phyloP scores from a whole-genome alignment of 2,113 vertebrate genomes.

The Perccottus glenii region DNA sequence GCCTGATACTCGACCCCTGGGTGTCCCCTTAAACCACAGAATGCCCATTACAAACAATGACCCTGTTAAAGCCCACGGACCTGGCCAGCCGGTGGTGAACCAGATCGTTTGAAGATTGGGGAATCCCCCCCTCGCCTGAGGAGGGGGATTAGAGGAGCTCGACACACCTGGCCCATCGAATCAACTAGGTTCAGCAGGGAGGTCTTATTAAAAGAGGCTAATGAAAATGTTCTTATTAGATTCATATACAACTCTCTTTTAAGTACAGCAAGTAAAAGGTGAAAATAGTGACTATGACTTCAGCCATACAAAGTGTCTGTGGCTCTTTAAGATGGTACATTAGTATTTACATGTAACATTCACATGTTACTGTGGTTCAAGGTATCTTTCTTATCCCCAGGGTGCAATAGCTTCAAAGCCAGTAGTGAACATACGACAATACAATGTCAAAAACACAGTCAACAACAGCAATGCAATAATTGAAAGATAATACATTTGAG shows the following conservation, averaged over 20 bases:
- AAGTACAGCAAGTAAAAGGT: background rate
- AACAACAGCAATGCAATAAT: too few relatives aligned
- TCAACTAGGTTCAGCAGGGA: slow-evolving; percentile 16
- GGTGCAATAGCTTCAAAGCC: too few relatives aligned
- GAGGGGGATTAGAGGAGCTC: slow-evolving; percentile 22
- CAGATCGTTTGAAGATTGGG: slow-evolving; percentile 51
- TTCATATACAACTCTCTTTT: background rate
- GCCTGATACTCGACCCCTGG: slow-evolving; percentile 65
- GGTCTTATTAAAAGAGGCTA: slow-evolving; percentile 9
- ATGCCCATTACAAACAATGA: slow-evolving; percentile 70
- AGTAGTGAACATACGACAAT: too few relatives aligned
- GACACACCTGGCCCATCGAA: slow-evolving; percentile 52
- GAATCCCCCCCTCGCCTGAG: slow-evolving; percentile 42
- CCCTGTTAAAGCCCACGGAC: slow-evolving; percentile 57
- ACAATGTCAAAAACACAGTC: too few relatives aligned
- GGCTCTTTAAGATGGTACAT: too few relatives aligned
- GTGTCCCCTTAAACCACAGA: slow-evolving; percentile 59
- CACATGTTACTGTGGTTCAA: too few relatives aligned
- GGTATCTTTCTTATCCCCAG: too few relatives aligned
- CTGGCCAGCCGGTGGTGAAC: slow-evolving; percentile 37
- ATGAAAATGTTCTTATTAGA: background rate
- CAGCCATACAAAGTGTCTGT: background rate
- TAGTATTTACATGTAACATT: too few relatives aligned
- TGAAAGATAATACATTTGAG: too few relatives aligned
- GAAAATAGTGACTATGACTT: background rate